Conservation (phyloP, 2,113 vertebrate genomes). For the Apteryx mantelli region DNA sequence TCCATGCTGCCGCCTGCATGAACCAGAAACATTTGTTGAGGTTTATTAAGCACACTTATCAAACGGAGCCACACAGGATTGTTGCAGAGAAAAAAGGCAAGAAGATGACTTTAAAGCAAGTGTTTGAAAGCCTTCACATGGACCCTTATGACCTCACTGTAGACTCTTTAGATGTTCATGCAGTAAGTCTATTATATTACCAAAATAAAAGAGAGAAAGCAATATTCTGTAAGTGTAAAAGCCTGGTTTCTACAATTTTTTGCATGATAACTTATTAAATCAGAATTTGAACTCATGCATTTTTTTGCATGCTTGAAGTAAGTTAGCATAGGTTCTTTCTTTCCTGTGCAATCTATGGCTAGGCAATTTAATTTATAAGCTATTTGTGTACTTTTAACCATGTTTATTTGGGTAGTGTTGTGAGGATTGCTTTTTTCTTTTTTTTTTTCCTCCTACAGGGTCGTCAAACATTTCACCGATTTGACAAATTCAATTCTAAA, state of each 20-base stretch:
- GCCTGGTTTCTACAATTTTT: neutral
- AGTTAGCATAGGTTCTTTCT: neutral
- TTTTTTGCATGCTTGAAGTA: neutral
- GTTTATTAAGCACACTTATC: constrained; percentile 92
- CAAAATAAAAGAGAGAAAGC: neutral
- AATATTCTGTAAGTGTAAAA: neutral
- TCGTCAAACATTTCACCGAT: constrained; percentile 97
- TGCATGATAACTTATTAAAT: neutral
- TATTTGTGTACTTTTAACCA: neutral
- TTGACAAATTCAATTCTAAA: constrained; percentile 99
- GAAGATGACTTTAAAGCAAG: constrained; percentile 88
- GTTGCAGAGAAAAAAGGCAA: constrained; percentile 85
- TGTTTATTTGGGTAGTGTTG: neutral
- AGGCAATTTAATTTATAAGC: neutral
- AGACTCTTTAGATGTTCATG: constrained; percentile 96
- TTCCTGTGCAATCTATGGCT: neutral
- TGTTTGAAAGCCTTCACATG: constrained; percentile 91
- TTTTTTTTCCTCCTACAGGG: constrained; percentile 76
- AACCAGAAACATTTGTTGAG: constrained; percentile 95
- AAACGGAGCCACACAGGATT: constrained; percentile 85
- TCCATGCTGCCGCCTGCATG: constrained; percentile 98
- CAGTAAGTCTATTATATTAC: constrained; percentile 80
- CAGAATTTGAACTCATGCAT: neutral
- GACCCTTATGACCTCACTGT: constrained; percentile 98
- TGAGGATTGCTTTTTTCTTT: neutral